These are phyloP conservation scores for Drosophila bunnanda DNA, from an alignment of 2,888 invertebrate species.

Conservation along the genomic window DNA sequence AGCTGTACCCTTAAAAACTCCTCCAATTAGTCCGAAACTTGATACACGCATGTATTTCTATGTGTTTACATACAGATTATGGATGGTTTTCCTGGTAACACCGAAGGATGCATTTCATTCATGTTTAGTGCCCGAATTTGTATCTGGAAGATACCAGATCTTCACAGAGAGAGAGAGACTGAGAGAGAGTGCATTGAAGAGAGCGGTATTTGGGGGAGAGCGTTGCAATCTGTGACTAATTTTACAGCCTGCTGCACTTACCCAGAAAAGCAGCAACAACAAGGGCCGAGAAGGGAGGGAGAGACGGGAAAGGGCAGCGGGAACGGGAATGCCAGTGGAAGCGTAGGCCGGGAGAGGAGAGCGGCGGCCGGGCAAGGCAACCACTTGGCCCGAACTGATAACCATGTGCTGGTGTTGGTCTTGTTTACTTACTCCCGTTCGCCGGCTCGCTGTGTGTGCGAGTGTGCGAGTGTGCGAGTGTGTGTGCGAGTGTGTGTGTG, in stretches of 20 bases:
- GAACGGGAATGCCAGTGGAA: background rate
- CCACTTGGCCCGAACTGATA: slow-evolving; percentile 67
- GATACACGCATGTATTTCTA: background rate
- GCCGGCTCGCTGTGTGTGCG: slow-evolving; percentile 60
- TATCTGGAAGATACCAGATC: slow-evolving; percentile 45
- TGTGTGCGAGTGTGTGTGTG: slow-evolving; percentile 16
- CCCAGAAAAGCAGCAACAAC: slow-evolving; percentile 25
- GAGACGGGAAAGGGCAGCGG: slow-evolving; percentile 6
- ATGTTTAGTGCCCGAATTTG: slow-evolving; percentile 16
- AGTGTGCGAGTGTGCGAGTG: slow-evolving; percentile 17
- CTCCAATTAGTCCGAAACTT: background rate
- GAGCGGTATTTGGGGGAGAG: background rate
- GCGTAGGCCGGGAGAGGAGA: background rate
- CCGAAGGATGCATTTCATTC: slow-evolving; percentile 26
- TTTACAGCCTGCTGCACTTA: slow-evolving; percentile 39
- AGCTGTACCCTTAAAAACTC: background rate
- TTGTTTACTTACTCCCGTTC: slow-evolving; percentile 75
- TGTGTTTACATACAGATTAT: background rate
- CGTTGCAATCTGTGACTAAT: slow-evolving; percentile 42
- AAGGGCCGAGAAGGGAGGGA: background rate
- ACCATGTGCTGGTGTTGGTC: slow-evolving; percentile 59
- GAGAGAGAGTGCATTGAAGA: slow-evolving; percentile 6
- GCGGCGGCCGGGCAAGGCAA: slow-evolving; percentile 17
- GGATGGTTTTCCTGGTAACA: slow-evolving; percentile 9
- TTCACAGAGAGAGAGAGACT: background rate